phyloP scores from a whole-genome alignment of 2,113 vertebrate genomes.

The Phrynocephalus versicolor region DNA sequence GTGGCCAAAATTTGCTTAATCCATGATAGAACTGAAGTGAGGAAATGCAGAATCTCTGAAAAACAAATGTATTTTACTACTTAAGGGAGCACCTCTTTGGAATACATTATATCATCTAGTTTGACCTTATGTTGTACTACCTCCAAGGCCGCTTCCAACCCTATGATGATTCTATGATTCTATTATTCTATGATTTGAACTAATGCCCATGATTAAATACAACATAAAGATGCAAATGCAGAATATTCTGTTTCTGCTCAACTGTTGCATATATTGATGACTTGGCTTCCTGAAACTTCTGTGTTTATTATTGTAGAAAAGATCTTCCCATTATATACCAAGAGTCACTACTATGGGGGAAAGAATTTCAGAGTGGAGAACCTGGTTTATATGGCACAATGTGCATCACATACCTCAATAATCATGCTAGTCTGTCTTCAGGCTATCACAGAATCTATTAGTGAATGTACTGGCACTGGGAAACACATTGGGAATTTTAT shows the following conservation, averaged over 20 bases:
- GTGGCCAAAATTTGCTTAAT: too few species aligned
- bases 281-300: not conserved
- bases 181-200: too few species aligned
- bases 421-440: not conserved
- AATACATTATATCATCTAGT: too few species aligned
- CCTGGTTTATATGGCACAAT: not conserved
- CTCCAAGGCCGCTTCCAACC: too few species aligned
- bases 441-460: not conserved
- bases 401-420: not conserved
- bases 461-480: not conserved
- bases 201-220: not conserved
- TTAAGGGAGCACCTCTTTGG: too few species aligned
- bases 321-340: not conserved
- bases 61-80: too few species aligned
- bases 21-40: too few species aligned
- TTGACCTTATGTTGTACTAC: not conserved
- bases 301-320: not conserved
- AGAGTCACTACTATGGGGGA: not conserved
- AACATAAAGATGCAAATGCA: not conserved
- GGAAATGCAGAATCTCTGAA: too few species aligned
- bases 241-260: not conserved
- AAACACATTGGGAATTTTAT: not conserved
- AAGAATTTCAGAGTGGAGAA: not conserved
- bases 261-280: not conserved
- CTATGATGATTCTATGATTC: too few species aligned